phyloP scores from a whole-genome alignment of 2,888 invertebrate genomes.

The Eilema caniola region DNA sequence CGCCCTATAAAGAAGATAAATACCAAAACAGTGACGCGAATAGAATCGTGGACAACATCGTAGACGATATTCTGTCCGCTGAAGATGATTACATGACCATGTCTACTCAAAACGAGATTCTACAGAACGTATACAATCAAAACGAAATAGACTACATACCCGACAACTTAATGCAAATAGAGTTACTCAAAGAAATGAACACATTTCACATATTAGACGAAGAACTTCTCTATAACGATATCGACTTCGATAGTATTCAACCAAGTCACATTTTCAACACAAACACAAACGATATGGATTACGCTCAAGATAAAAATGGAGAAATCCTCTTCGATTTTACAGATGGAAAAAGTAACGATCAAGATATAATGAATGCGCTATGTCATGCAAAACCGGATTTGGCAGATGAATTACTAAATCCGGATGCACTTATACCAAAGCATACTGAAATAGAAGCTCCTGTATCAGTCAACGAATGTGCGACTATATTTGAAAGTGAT shows the following conservation, averaged over 20 bases:
- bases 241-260: slow-evolving; percentile 79
- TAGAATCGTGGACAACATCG: slow-evolving; percentile 77
- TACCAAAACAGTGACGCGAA: slow-evolving; percentile 49
- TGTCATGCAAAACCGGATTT: slow-evolving; percentile 71
- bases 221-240: slow-evolving; percentile 77
- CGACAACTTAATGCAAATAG: slow-evolving; percentile 77
- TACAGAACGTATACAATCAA: slow-evolving; percentile 60
- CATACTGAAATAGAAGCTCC: slow-evolving; percentile 54
- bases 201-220: slow-evolving; percentile 78
- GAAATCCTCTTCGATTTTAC: slow-evolving; percentile 74
- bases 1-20: slow-evolving; percentile 56
- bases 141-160: slow-evolving; percentile 57
- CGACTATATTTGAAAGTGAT: slow-evolving; percentile 82
- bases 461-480: slow-evolving; percentile 75
- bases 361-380: slow-evolving; percentile 76
- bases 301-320: slow-evolving; percentile 62
- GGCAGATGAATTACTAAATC: slow-evolving; percentile 72
- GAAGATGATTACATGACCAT: slow-evolving; percentile 80
- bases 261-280: slow-evolving; percentile 73
- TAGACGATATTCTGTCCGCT: slow-evolving; percentile 79
- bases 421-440: slow-evolving; percentile 57
- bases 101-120: slow-evolving; percentile 66
- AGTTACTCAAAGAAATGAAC: slow-evolving; percentile 79
- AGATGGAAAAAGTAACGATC: slow-evolving; percentile 71
- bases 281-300: slow-evolving; percentile 70